These are phyloP conservation scores for Plutella xylostella DNA, from an alignment of 2,888 invertebrate genomes.

Conservation along the genomic window DNA sequence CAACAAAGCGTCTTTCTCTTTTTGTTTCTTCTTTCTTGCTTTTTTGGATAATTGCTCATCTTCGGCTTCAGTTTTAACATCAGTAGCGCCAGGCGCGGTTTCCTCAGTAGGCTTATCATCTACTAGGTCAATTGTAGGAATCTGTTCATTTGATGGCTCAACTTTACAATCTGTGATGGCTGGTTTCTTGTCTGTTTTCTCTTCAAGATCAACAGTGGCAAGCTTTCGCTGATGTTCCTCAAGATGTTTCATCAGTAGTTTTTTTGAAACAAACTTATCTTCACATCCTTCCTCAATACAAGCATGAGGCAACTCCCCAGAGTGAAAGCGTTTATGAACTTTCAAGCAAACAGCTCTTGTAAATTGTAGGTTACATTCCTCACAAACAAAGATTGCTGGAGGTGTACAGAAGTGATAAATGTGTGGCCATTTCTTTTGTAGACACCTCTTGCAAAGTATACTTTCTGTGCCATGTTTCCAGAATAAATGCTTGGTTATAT, in stretches of 20 bases:
- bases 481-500: constrained; percentile 89
- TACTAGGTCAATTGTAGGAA: constrained; percentile 48
- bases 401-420: constrained; percentile 92
- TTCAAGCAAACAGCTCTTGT: constrained; percentile 82
- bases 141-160: constrained; percentile 40
- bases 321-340: constrained; percentile 86
- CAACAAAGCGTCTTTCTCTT: constrained; percentile 58
- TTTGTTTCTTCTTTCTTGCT: constrained; percentile 54
- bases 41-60: constrained; percentile 48
- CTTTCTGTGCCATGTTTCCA: constrained; percentile 95
- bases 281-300: constrained; percentile 79
- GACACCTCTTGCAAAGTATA: constrained; percentile 84
- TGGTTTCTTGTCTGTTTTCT: constrained; percentile 28
- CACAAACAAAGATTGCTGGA: constrained; percentile 81
- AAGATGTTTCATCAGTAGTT: constrained; percentile 79
- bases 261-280: constrained; percentile 85
- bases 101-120: constrained; percentile 43
- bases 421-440: constrained; percentile 93
- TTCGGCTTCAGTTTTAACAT: constrained; percentile 33
- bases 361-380: constrained; percentile 82
- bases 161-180: constrained; percentile 24
- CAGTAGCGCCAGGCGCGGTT: constrained; percentile 32
- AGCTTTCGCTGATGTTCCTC: constrained; percentile 66
- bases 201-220: constrained; percentile 35
- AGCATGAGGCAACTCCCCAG: constrained; percentile 76